These are phyloP conservation scores for Hemichromis elongatus DNA, from an alignment of 2,113 vertebrate genomes.

Conservation along the genomic window DNA sequence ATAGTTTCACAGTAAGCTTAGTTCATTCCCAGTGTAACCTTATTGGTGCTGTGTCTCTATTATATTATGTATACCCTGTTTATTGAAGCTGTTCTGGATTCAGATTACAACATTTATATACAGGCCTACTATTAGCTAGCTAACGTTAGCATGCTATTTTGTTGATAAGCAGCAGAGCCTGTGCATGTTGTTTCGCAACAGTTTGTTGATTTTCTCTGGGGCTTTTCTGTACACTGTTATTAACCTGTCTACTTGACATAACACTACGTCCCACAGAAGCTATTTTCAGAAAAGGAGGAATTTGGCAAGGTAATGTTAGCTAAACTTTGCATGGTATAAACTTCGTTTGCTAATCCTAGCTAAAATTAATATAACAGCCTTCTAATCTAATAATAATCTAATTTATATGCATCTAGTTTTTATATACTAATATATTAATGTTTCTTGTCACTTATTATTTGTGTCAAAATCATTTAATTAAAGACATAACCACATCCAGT, in stretches of 20 bases:
- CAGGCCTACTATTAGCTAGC: neutral
- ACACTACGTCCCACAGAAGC: neutral
- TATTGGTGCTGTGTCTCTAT: neutral
- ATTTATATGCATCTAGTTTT: neutral
- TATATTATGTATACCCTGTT: neutral
- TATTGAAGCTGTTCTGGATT: neutral
- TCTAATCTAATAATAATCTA: neutral
- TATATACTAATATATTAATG: neutral
- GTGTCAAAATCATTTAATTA: neutral
- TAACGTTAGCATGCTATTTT: neutral
- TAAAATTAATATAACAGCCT: neutral
- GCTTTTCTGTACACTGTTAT: neutral
- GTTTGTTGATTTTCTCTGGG: neutral
- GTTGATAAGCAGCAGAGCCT: neutral
- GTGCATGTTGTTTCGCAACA: accelerated
- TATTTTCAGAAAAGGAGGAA: neutral
- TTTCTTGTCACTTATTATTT: neutral
- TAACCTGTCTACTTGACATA: neutral
- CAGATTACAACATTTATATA: neutral
- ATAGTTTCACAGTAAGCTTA: neutral
- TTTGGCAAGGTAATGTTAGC: neutral
- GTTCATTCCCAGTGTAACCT: neutral
- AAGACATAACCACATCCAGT: neutral
- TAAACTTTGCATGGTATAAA: accelerated
- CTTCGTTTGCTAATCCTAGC: neutral